Percentiles rank a stretch among this genome's conserved stretches.
Conservation (phyloP, 1,140 invertebrate species). For the Drosophila tsacasi region DNA sequence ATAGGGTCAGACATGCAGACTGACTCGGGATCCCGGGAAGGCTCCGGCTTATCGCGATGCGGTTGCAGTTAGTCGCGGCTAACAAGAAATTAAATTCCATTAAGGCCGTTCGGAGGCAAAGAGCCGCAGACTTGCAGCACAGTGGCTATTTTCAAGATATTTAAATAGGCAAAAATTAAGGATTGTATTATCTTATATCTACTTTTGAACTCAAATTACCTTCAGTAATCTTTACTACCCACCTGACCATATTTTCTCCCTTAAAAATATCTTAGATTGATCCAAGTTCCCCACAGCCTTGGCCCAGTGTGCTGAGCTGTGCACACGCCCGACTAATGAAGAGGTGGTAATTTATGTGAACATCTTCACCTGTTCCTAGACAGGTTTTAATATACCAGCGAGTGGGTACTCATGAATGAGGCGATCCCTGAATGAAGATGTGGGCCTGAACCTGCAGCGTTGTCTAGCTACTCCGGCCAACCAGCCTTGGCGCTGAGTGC, state of each 20-base stretch:
- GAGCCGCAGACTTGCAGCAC: conserved; percentile 21
- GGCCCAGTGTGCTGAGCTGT: conserved; percentile 44
- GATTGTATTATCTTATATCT: not conserved
- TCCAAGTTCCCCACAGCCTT: not conserved
- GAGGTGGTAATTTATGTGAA: conserved; percentile 83
- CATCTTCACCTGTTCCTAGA: conserved; percentile 79
- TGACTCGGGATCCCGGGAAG: conserved; percentile 12
- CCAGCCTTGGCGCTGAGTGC: conserved; percentile 53
- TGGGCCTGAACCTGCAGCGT: conserved; percentile 53
- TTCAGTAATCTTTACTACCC: too few relatives aligned
- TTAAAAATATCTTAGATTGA: too few relatives aligned
- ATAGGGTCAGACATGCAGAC: conserved; percentile 73
- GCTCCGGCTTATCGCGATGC: conserved; percentile 66
- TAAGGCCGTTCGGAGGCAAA: conserved; percentile 59
- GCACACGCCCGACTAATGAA: conserved; percentile 68
- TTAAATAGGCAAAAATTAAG: not conserved
- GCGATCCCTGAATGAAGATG: conserved; percentile 64
- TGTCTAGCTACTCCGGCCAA: conserved; percentile 47
- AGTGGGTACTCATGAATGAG: conserved; percentile 62
- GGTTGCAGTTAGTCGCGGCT: conserved; percentile 73
- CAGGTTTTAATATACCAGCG: conserved; percentile 75
- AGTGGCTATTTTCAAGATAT: not conserved
- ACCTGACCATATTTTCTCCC: too few relatives aligned
- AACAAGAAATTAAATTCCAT: conserved; percentile 84
- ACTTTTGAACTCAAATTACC: not conserved